Conservation (phyloP, 2,797 vertebrate genomes). For the Megaceryle alcyon region DNA sequence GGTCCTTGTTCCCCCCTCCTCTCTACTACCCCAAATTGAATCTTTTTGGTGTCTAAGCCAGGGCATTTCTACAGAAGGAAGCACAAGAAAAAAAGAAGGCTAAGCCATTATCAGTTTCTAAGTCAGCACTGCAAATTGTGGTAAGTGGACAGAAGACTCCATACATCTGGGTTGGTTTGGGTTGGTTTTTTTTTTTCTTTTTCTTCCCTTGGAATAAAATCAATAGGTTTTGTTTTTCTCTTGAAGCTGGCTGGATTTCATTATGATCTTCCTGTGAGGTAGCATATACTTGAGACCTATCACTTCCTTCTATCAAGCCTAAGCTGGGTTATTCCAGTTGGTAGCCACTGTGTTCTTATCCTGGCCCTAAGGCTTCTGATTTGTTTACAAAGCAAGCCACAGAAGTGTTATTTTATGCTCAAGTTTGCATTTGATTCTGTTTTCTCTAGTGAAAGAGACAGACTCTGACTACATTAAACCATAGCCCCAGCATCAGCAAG, state of each 20-base stretch:
- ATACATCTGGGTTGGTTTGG: neutral
- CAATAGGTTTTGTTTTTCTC: slow-evolving; percentile 30
- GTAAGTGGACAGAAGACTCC: slow-evolving; percentile 1
- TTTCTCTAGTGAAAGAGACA: neutral
- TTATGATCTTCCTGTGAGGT: slow-evolving; percentile 47
- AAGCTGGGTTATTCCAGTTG: neutral
- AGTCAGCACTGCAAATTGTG: neutral
- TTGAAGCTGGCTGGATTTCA: slow-evolving; percentile 29
- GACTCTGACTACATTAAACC: neutral
- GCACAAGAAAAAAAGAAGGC: neutral
- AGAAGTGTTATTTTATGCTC: neutral
- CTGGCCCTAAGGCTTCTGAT: neutral
- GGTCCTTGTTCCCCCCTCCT: slow-evolving; percentile 42
- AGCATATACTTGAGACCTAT: neutral
- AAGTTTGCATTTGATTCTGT: neutral
- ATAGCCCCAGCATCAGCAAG: neutral
- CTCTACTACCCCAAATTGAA: neutral
- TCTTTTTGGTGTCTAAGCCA: neutral
- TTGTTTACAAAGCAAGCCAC: slow-evolving; percentile 21
- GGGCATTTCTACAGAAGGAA: slow-evolving; percentile 1
- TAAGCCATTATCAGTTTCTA: neutral
- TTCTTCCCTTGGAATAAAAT: slow-evolving; percentile 36
- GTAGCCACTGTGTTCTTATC: neutral
- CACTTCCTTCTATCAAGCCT: neutral
- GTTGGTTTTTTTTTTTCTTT: neutral